These are phyloP conservation scores for Eunapius fragilis DNA, from an alignment of 37 sponge, comb jelly and placozoan genomes.

Conservation along the genomic window DNA sequence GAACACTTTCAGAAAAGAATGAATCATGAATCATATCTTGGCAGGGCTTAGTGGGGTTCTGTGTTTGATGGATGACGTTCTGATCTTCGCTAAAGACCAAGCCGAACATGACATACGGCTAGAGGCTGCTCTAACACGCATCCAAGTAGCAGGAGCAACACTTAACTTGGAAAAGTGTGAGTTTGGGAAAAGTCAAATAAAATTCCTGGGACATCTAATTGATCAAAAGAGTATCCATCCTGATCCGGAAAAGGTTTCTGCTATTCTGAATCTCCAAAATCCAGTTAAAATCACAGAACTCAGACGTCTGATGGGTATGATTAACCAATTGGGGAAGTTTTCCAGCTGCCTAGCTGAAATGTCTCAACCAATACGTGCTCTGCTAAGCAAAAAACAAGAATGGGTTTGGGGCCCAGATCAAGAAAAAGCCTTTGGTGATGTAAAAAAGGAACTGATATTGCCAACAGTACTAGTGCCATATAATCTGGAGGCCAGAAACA, in stretches of 20 bases:
- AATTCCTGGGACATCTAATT: conserved; percentile 41
- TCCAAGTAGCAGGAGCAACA: conserved; percentile 26
- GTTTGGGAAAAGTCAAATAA: conserved; percentile 8
- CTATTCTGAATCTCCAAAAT: conserved; percentile 3
- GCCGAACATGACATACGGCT: conserved; percentile 23
- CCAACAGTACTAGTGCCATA: conserved; percentile 10
- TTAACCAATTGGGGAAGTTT: conserved; percentile 23
- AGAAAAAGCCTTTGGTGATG: not conserved
- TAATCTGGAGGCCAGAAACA: not conserved
- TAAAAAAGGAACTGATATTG: conserved; percentile 16
- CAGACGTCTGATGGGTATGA: conserved; percentile 16
- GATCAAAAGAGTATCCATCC: conserved; percentile 12
- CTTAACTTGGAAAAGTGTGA: conserved; percentile 38
- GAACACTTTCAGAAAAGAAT: conserved; percentile 43
- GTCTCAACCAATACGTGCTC: conserved; percentile 8
- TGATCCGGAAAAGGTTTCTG: conserved; percentile 17
- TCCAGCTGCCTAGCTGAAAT: conserved; percentile 23
- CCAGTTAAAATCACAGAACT: conserved; percentile 3
- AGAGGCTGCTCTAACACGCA: not conserved
- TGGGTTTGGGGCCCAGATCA: conserved; percentile 27
- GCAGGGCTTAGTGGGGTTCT: conserved; percentile 1
- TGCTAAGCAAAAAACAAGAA: conserved; percentile 8
- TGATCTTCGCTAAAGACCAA: not conserved
- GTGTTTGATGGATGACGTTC: conserved; percentile 14
- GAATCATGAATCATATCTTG: conserved; percentile 26